These are phyloP conservation scores for Amitus sp. DNA, from an alignment of 2,888 invertebrate genomes.

Conservation along the genomic window DNA sequence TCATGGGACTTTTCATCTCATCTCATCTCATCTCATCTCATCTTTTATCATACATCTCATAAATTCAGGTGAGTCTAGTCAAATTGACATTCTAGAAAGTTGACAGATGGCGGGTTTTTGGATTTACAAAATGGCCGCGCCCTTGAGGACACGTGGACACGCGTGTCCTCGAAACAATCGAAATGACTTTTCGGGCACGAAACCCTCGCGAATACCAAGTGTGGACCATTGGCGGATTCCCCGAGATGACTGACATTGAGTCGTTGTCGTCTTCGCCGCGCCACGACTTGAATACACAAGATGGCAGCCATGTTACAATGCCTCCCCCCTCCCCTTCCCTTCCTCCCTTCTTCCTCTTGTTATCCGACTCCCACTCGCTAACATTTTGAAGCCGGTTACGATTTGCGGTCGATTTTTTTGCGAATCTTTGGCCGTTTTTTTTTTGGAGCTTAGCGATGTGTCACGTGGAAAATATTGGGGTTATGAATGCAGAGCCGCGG, in stretches of 20 bases:
- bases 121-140: slow-evolving; percentile 28
- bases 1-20: too few relatives aligned
- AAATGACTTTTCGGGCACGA: slow-evolving; percentile 51
- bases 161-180: slow-evolving; percentile 54
- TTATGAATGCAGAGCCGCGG: too few relatives aligned
- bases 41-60: too few relatives aligned
- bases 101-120: slow-evolving; percentile 27
- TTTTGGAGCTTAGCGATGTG: too few relatives aligned
- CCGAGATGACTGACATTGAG: slow-evolving; percentile 64
- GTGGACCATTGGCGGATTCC: slow-evolving; percentile 58
- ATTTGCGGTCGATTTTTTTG: neutral
- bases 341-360: slow-evolving; percentile 19
- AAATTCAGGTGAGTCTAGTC: too few relatives aligned
- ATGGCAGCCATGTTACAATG: slow-evolving; percentile 62
- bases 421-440: too few relatives aligned
- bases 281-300: slow-evolving; percentile 62
- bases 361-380: too few relatives aligned
- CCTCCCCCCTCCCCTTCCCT: slow-evolving; percentile 36
- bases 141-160: slow-evolving; percentile 15
- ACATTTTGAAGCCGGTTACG: too few relatives aligned
- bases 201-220: slow-evolving; percentile 58
- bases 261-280: slow-evolving; percentile 57
- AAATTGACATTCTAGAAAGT: too few relatives aligned
- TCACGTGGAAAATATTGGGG: too few relatives aligned
- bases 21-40: too few relatives aligned